Conservation (phyloP, 2,797 vertebrate genomes). For the Notamacropus eugenii region DNA sequence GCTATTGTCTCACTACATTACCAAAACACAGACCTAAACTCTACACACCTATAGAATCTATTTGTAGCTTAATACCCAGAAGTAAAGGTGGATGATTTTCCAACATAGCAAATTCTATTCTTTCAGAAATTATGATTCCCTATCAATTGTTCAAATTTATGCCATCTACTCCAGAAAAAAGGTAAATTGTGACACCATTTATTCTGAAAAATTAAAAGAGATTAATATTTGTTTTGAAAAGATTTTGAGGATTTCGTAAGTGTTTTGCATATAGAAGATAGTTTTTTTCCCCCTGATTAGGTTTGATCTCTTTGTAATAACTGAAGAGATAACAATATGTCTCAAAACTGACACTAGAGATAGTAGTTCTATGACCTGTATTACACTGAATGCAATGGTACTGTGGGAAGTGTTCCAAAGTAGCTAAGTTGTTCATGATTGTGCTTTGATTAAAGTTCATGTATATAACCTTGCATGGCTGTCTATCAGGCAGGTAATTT, state of each 20-base stretch:
- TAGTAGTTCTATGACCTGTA: neutral
- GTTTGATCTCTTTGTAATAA: neutral
- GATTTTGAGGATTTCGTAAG: neutral
- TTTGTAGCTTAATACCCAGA: no score
- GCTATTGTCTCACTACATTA: no score
- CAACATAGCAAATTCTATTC: no score
- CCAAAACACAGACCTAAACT: no score
- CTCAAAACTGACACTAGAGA: neutral
- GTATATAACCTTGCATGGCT: neutral
- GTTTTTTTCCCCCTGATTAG: neutral
- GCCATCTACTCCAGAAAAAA: no score
- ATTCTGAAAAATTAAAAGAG: no score
- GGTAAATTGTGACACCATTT: no score
- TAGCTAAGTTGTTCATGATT: neutral
- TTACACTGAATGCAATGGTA: neutral
- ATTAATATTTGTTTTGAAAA: neutral
- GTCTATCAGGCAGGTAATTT: constrained; percentile 9
- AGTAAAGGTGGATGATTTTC: no score
- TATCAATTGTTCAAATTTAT: no score
- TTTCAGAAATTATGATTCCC: no score
- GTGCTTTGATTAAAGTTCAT: neutral
- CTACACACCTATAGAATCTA: no score
- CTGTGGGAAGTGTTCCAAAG: neutral
- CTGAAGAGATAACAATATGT: neutral
- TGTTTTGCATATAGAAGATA: no score